phyloP scores from a whole-genome alignment of 2,113 vertebrate genomes.

The Elephantulus edwardii region DNA sequence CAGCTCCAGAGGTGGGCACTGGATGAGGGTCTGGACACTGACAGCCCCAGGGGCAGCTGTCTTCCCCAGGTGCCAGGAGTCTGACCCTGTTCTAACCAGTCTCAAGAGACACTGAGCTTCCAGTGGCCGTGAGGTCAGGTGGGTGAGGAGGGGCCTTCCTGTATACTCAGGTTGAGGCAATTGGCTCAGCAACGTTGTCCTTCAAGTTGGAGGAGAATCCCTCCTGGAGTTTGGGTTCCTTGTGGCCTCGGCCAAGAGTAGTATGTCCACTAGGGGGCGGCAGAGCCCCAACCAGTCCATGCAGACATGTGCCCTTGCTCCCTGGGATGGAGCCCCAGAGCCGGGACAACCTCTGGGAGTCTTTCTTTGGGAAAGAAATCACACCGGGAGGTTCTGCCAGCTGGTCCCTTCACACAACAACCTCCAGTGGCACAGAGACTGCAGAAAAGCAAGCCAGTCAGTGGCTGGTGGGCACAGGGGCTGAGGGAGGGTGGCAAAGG shows the following conservation, averaged over 20 bases:
- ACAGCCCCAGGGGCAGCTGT: too few relatives aligned
- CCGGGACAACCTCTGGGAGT: not conserved
- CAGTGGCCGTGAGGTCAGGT: too few relatives aligned
- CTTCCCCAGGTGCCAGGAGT: too few relatives aligned
- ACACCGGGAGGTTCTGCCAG: too few relatives aligned
- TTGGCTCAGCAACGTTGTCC: not conserved
- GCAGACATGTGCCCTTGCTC: not conserved
- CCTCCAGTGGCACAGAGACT: too few relatives aligned
- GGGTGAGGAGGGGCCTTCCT: not conserved
- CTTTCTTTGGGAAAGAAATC: not conserved
- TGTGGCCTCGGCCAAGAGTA: not conserved
- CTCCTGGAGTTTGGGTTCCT: not conserved
- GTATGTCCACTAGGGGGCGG: not conserved
- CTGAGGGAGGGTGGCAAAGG: too few relatives aligned
- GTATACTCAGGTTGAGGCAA: not conserved
- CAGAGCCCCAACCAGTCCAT: not conserved
- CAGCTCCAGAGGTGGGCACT: not conserved
- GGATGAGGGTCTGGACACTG: too few relatives aligned
- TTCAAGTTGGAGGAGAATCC: not conserved
- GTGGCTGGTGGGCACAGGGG: too few relatives aligned
- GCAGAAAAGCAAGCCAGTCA: accelerated
- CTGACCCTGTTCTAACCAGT: not conserved
- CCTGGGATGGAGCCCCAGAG: not conserved
- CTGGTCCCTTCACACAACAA: too few relatives aligned
- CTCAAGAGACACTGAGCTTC: not conserved